These are phyloP conservation scores for Eustalomyia histrio DNA, from an alignment of 2,888 invertebrate species.

Conservation along the genomic window DNA sequence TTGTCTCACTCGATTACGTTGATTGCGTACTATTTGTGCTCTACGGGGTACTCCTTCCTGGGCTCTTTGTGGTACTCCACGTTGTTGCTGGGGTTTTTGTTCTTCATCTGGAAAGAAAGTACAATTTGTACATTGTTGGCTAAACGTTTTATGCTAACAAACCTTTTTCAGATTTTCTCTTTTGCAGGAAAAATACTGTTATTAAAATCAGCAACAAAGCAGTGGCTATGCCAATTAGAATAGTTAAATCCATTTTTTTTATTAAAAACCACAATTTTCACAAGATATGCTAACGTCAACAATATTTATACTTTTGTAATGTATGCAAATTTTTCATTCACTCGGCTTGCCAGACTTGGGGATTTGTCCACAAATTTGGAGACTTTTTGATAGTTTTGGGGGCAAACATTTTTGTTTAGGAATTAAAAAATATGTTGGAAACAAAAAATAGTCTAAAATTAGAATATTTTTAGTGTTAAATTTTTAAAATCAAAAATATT, in stretches of 20 bases:
- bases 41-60: slow-evolving; percentile 83
- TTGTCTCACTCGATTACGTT: slow-evolving; percentile 80
- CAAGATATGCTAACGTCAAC: slow-evolving; percentile 73
- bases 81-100: slow-evolving; percentile 68
- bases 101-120: slow-evolving; percentile 59
- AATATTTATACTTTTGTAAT: slow-evolving; percentile 53
- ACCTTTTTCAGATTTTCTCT: slow-evolving; percentile 60
- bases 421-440: too few species aligned
- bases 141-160: not conserved
- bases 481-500: too few species aligned
- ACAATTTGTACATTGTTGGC: not conserved
- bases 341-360: too few species aligned
- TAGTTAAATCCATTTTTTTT: slow-evolving; percentile 35
- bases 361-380: too few species aligned
- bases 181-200: slow-evolving; percentile 77
- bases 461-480: too few species aligned
- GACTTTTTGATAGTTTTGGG: too few species aligned
- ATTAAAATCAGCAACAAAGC: slow-evolving; percentile 78
- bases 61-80: slow-evolving; percentile 73
- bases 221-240: slow-evolving; percentile 79
- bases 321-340: slow-evolving; percentile 32
- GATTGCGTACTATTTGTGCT: slow-evolving; percentile 87
- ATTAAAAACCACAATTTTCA: slow-evolving; percentile 57
- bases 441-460: too few species aligned
- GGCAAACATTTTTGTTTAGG: too few species aligned